Evolutionary conservation across 1,140 invertebrate species (phyloP).

Genomic region (Hesperophylax magnus): DNA sequence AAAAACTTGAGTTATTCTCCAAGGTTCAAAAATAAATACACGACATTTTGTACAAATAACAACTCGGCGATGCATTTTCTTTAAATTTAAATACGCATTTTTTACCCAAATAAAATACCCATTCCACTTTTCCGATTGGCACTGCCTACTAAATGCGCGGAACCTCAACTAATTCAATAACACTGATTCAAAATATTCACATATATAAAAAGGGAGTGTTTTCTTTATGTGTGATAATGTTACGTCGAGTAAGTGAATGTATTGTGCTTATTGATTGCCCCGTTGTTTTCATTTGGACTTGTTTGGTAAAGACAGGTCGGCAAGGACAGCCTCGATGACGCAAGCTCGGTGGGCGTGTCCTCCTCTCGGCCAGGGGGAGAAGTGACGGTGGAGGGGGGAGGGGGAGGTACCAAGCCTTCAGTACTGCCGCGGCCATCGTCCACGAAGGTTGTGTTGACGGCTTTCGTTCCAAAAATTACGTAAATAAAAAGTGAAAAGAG

Average conservation of each 20-base stretch:
- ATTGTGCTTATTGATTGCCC: background rate
- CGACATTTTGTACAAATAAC: background rate
- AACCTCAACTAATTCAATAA: background rate
- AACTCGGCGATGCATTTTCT: background rate
- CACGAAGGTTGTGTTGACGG: constrained; percentile 8
- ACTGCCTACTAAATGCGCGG: constrained; percentile 5
- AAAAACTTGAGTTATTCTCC: background rate
- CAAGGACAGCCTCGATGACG: constrained; percentile 34
- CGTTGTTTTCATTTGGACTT: background rate
- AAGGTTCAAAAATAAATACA: background rate
- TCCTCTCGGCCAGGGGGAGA: background rate
- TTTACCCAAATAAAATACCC: constrained; percentile 21
- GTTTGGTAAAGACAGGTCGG: background rate
- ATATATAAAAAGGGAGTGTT: background rate
- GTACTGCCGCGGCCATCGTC: constrained; percentile 29
- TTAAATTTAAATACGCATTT: constrained; percentile 8
- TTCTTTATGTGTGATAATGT: background rate
- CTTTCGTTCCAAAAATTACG: background rate
- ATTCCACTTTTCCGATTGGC: constrained; percentile 30
- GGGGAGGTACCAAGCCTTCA: constrained; percentile 23
- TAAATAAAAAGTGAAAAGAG: constrained; percentile 2
- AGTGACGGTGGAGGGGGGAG: constrained; percentile 8
- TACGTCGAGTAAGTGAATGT: background rate
- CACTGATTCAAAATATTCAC: background rate
- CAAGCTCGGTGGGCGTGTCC: constrained; percentile 25